phyloP scores from a whole-genome alignment of 2,888 invertebrate species.

The Pardosa pseudoannulata region DNA sequence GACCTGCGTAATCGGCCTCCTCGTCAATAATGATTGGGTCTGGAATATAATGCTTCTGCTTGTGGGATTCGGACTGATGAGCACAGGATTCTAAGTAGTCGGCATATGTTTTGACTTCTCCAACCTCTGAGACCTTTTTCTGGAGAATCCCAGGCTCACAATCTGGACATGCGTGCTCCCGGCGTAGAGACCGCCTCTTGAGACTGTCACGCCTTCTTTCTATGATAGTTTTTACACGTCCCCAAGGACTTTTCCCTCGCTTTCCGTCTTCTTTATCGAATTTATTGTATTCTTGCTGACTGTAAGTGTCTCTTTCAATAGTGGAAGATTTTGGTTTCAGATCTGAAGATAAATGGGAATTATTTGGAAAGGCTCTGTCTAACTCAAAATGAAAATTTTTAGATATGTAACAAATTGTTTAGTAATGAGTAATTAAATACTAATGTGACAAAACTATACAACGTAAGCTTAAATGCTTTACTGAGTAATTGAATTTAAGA shows the following conservation, averaged over 20 bases:
- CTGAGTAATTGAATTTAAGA: too few relatives aligned
- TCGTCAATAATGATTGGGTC: slow-evolving; percentile 19
- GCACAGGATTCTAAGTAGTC: slow-evolving; percentile 3
- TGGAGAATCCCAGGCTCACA: background rate
- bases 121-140: background rate
- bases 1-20: slow-evolving; percentile 16
- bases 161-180: slow-evolving; percentile 23
- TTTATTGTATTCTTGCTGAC: slow-evolving; percentile 50
- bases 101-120: slow-evolving; percentile 11
- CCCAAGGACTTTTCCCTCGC: slow-evolving; percentile 84
- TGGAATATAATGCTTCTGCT: slow-evolving; percentile 24
- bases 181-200: slow-evolving; percentile 80
- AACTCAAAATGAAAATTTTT: background rate
- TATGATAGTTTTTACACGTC: slow-evolving; percentile 86
- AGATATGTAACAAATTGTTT: background rate
- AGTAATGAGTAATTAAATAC: too few relatives aligned
- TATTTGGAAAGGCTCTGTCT: too few relatives aligned
- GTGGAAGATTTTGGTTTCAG: slow-evolving; percentile 54
- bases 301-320: slow-evolving; percentile 58
- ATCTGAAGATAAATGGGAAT: slow-evolving; percentile 49
- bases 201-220: slow-evolving; percentile 84
- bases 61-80: background rate
- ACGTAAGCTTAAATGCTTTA: too few relatives aligned
- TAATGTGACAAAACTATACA: too few relatives aligned
- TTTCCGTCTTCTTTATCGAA: slow-evolving; percentile 76